phyloP scores from a whole-genome alignment of 2,113 vertebrate species.

The Nematolebias whitei region DNA sequence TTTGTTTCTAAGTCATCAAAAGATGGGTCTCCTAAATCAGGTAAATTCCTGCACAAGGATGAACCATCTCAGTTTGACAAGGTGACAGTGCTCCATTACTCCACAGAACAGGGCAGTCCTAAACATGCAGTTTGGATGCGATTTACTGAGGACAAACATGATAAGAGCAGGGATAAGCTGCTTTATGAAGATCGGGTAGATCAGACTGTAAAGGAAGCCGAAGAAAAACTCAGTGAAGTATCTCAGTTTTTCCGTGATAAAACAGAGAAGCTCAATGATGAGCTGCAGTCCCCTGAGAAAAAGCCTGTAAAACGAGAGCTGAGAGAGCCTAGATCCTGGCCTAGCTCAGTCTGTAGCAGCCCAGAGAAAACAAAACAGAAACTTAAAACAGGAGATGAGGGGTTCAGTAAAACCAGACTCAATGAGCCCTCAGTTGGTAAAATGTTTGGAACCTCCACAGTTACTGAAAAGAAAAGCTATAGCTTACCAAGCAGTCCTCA shows the following conservation, averaged over 20 bases:
- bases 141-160: constrained; percentile 95
- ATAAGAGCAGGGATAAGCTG: constrained; percentile 94
- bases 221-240: constrained; percentile 97
- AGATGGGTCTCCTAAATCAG: constrained; percentile 89
- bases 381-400: constrained; percentile 75
- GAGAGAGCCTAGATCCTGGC: constrained; percentile 85
- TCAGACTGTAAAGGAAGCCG: constrained; percentile 97
- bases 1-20: constrained; percentile 90
- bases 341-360: constrained; percentile 87
- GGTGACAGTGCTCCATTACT: constrained; percentile 95
- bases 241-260: constrained; percentile 99
- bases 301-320: constrained; percentile 84
- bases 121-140: constrained; percentile 98
- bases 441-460: constrained; percentile 76
- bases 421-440: constrained; percentile 76
- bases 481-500: constrained; percentile 90
- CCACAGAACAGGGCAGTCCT: constrained; percentile 91
- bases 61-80: constrained; percentile 91
- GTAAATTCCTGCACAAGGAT: constrained; percentile 86
- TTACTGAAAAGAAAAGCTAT: constrained; percentile 83
- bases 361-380: constrained; percentile 87
- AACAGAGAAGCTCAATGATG: constrained; percentile 97
- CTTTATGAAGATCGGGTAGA: constrained; percentile 98
- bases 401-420: constrained; percentile 82
- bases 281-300: constrained; percentile 97